Conservation (phyloP, 2,888 invertebrate genomes). For the Ochropleura leucogaster region DNA sequence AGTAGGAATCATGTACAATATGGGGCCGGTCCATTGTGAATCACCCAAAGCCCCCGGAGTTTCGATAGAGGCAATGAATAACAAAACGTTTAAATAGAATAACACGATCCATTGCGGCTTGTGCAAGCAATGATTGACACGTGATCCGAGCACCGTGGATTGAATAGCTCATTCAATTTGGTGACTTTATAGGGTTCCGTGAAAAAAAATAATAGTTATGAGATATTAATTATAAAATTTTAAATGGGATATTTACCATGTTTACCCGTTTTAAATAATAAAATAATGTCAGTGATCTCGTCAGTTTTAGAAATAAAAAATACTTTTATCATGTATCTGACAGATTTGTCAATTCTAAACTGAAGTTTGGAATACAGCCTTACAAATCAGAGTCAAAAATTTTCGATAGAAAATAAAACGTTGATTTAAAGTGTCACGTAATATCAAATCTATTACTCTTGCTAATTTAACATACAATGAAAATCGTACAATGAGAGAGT, state of each 20-base stretch:
- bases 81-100: slow-evolving; percentile 86
- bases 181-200: slow-evolving; percentile 62
- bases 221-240: background rate
- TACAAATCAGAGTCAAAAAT: background rate
- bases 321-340: background rate
- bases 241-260: too few species aligned
- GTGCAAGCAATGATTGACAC: slow-evolving; percentile 88
- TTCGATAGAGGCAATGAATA: slow-evolving; percentile 88
- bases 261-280: too few species aligned
- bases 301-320: too few species aligned
- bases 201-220: background rate
- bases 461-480: too few species aligned
- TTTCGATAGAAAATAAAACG: background rate
- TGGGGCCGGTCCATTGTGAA: slow-evolving; percentile 75
- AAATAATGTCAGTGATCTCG: too few species aligned
- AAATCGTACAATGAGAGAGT: too few species aligned
- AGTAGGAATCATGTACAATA: slow-evolving; percentile 77
- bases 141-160: slow-evolving; percentile 82
- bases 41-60: slow-evolving; percentile 77
- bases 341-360: background rate
- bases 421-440: background rate
- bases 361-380: background rate
- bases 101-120: slow-evolving; percentile 84
- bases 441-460: background rate
- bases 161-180: slow-evolving; percentile 81